Evolutionary conservation across 2,888 invertebrate genomes (phyloP).

Genomic region (Liodrosophila aerea): DNA sequence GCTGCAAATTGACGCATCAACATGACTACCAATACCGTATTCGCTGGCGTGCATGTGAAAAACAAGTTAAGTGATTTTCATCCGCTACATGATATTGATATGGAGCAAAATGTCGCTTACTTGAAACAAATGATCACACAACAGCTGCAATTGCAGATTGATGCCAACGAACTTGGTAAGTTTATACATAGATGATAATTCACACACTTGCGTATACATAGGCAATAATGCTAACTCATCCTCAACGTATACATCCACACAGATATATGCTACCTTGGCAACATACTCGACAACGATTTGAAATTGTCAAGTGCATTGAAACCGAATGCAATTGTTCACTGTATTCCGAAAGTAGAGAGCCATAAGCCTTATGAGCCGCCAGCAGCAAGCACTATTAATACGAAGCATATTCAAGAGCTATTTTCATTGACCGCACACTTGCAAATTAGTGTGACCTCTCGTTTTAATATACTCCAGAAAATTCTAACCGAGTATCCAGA

Average conservation of each 20-base stretch:
- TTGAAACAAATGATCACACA: slow-evolving; percentile 84
- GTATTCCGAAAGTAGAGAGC: slow-evolving; percentile 81
- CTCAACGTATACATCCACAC: slow-evolving; percentile 26
- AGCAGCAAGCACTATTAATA: slow-evolving; percentile 56
- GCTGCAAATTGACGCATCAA: slow-evolving; percentile 2
- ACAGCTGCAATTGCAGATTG: slow-evolving; percentile 83
- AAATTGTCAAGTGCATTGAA: slow-evolving; percentile 84
- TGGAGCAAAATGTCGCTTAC: slow-evolving; percentile 84
- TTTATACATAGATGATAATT: slow-evolving; percentile 4
- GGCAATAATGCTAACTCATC: slow-evolving; percentile 56
- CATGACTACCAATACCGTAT: slow-evolving; percentile 62
- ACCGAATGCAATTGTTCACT: slow-evolving; percentile 84
- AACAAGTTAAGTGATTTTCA: slow-evolving; percentile 84
- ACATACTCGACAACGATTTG: slow-evolving; percentile 84
- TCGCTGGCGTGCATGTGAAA: slow-evolving; percentile 84
- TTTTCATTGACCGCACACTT: slow-evolving; percentile 80
- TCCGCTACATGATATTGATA: slow-evolving; percentile 84
- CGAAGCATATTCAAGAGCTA: slow-evolving; percentile 68
- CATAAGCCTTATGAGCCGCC: slow-evolving; percentile 67
- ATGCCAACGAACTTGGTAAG: slow-evolving; percentile 84
- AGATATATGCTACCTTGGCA: slow-evolving; percentile 88
- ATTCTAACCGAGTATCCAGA: slow-evolving; percentile 87
- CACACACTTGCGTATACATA: not conserved
- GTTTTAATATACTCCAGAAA: slow-evolving; percentile 84
- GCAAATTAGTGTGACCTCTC: slow-evolving; percentile 82